phyloP scores from a whole-genome alignment of 2,113 vertebrate genomes.

The Epinephelus moara region DNA sequence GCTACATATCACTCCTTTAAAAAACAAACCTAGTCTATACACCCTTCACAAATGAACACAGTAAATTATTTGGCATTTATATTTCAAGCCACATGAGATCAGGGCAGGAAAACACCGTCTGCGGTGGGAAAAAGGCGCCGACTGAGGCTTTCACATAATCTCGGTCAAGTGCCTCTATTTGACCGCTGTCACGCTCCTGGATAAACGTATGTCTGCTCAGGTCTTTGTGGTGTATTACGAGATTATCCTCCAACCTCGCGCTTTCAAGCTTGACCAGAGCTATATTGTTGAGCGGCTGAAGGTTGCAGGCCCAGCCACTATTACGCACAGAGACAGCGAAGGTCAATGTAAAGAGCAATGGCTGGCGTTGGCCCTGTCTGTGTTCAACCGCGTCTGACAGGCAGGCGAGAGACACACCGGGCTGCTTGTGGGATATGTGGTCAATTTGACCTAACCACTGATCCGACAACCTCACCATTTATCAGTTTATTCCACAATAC shows the following conservation, averaged over 20 bases:
- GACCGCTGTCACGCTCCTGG: slow-evolving; percentile 56
- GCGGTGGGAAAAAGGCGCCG: slow-evolving; percentile 32
- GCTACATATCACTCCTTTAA: neutral
- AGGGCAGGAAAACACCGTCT: slow-evolving; percentile 13
- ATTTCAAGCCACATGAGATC: slow-evolving; percentile 37
- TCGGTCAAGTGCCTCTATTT: slow-evolving; percentile 73
- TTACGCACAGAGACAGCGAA: slow-evolving; percentile 70
- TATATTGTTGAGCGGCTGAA: slow-evolving; percentile 28
- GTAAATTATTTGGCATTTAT: slow-evolving; percentile 46
- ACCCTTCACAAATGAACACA: slow-evolving; percentile 7
- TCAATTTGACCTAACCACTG: neutral
- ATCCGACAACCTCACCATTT: neutral
- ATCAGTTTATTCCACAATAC: neutral
- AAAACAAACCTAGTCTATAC: neutral
- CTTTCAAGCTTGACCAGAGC: slow-evolving; percentile 44
- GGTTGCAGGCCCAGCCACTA: slow-evolving; percentile 50
- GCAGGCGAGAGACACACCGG: neutral
- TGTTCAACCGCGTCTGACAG: slow-evolving; percentile 25
- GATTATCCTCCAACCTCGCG: slow-evolving; percentile 47
- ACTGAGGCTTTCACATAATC: slow-evolving; percentile 55
- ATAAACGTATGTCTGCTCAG: slow-evolving; percentile 22
- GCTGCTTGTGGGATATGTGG: neutral
- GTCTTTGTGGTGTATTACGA: slow-evolving; percentile 38
- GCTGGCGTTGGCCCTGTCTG: slow-evolving; percentile 28
- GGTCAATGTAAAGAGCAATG: slow-evolving; percentile 79